Evolutionary conservation across 2,113 vertebrate species (phyloP).

Genomic region (Prochilodus magdalenae): DNA sequence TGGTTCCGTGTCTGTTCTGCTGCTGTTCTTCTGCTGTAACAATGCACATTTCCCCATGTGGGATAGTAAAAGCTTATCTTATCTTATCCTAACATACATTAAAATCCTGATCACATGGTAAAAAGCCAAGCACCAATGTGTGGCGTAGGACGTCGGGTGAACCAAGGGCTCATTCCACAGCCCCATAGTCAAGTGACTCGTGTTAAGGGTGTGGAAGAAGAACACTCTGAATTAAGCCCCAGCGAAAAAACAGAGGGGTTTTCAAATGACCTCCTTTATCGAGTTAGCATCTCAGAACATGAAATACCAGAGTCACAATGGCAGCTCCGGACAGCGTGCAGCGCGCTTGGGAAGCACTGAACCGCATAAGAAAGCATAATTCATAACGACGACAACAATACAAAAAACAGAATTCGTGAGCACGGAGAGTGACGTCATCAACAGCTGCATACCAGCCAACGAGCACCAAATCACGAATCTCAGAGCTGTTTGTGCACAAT

Average conservation of each 20-base stretch:
- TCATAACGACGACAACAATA: slow-evolving; percentile 27
- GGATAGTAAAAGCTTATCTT: too few species aligned
- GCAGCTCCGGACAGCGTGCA: too few species aligned
- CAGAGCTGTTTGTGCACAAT: background rate
- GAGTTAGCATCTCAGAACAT: background rate
- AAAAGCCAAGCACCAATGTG: too few species aligned
- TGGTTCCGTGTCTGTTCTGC: too few species aligned
- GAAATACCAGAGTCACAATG: background rate
- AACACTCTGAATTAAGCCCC: too few species aligned
- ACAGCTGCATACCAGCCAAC: too few species aligned
- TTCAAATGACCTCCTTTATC: background rate
- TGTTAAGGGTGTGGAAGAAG: slow-evolving; percentile 12
- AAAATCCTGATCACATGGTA: too few species aligned
- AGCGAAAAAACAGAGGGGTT: background rate
- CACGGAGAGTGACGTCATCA: background rate
- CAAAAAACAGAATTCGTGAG: background rate
- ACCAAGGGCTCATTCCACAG: too few species aligned
- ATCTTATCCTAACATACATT: too few species aligned
- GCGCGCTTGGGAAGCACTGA: background rate
- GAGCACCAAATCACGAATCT: background rate
- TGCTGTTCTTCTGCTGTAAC: too few species aligned
- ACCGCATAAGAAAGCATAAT: background rate
- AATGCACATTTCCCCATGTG: too few species aligned
- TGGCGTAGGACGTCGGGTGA: too few species aligned
- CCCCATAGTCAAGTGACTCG: slow-evolving; percentile 12